phyloP scores from a whole-genome alignment of 2,113 vertebrate species.

The Salvator merianae region DNA sequence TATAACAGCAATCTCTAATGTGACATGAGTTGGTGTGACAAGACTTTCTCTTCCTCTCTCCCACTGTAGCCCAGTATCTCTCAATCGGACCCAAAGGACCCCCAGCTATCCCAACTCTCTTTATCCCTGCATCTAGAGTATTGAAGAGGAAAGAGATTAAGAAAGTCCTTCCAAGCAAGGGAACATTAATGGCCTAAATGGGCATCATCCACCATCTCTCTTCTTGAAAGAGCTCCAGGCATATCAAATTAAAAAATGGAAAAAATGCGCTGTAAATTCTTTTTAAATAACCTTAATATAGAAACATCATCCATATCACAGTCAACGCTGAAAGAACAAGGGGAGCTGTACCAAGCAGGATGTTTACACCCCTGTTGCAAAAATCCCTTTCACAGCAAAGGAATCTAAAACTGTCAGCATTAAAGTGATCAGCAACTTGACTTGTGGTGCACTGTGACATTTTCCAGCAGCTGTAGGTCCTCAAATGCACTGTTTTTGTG shows the following conservation, averaged over 20 bases:
- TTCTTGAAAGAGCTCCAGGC: constrained; percentile 1
- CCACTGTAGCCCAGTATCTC: no score
- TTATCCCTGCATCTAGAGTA: no score
- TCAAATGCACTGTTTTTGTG: constrained; percentile 20
- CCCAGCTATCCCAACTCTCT: no score
- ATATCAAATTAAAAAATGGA: background rate
- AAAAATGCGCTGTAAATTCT: background rate
- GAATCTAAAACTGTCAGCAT: constrained; percentile 22
- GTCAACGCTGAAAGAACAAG: background rate
- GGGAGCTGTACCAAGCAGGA: background rate
- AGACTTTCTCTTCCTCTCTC: no score
- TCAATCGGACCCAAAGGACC: no score
- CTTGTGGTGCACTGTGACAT: background rate
- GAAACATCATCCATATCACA: constrained; percentile 13
- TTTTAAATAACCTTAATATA: background rate
- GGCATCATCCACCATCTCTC: background rate
- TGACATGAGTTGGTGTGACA: no score
- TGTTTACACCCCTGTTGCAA: constrained; percentile 14
- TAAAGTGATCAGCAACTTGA: constrained; percentile 6
- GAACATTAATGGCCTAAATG: no score
- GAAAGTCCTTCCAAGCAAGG: no score
- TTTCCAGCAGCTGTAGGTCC: constrained; percentile 33
- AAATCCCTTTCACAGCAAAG: constrained; percentile 30
- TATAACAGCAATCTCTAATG: no score
- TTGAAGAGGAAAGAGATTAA: no score